Evolutionary conservation across 92 coral and sea anemone genomes (phyloP), one percentile per base, ranked within the genome.

Genomic region (Pocillopora meandrina): DNA sequence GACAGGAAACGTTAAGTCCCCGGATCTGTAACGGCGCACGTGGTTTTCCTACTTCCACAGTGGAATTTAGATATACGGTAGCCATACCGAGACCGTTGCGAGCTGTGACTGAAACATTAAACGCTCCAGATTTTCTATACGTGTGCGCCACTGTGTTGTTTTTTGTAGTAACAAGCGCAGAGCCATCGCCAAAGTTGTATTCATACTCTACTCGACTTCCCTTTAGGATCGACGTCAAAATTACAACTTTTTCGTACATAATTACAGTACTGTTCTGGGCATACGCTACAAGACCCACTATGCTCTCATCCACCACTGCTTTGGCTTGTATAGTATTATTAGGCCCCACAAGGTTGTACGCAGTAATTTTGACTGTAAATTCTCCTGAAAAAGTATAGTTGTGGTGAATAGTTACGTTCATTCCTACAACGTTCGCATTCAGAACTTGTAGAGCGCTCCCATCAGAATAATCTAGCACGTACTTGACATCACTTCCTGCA

Each of bases 401-500:
- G 70, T 94, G 90, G 17, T 66, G 75, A 13, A 81, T 47, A 17
- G 74, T 26, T 17, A 94, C 59, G 73, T 66, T 79, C 65, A 61
- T 34, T 17, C 89, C 94, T 12, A 70, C 81, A 17, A 77, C 76
- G 17, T 34, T 69, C 3, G 81, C 67, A 2, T 72, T 67, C 16
- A 81, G 62, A 70, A 69, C 59, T 20, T 73, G 83, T 1, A 59
- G 57, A 42, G 82, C 65, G 18, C 80, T 82, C 31, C 86, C 84
- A 62, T 94, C 94, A 71, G 92, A 92, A 77, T 60, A 89, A 68
- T 90, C 74, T 20, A 92, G 65, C 26, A 56, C 57, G 81, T 73
- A 92, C 3, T 86, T 89, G 12, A 96, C 97, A 77, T 92, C 88
- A 85, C 90, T 90, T 71, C 99, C 99, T 34, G 79, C 89, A 2